A percentile compares a stretch with the other conserved stretches of the same genome.
Evolutionary conservation across 1,140 invertebrate species (phyloP).

Genomic region (Trichoplusia ni): DNA sequence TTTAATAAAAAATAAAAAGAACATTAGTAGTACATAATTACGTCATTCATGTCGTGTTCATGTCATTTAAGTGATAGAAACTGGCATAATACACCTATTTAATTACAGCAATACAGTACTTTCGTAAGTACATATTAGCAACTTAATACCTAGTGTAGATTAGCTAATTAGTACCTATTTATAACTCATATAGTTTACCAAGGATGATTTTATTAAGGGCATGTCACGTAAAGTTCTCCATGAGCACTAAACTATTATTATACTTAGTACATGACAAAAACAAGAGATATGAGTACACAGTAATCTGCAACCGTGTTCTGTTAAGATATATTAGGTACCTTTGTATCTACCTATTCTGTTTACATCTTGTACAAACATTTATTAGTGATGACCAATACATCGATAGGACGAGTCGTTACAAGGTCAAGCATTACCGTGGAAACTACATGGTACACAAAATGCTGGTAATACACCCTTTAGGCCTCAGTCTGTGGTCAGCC

Average conservation of each 20-base stretch:
- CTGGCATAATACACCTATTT: too few relatives aligned
- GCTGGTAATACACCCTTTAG: conserved; percentile 18
- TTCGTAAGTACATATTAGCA: too few relatives aligned
- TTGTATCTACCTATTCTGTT: not conserved
- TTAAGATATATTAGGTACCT: not conserved
- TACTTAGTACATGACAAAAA: too few relatives aligned
- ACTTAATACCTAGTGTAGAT: too few relatives aligned
- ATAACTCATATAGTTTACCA: not conserved
- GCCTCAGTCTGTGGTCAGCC: conserved; percentile 20
- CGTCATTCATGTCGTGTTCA: too few relatives aligned
- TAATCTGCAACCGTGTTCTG: not conserved
- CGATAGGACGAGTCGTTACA: conserved; percentile 63
- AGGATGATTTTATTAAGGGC: conserved; percentile 2
- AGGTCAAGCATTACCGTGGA: conserved; percentile 71
- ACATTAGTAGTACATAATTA: too few relatives aligned
- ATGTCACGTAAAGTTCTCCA: not conserved
- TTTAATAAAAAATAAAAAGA: too few relatives aligned
- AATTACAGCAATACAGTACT: too few relatives aligned
- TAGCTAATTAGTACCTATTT: not conserved
- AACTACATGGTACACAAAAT: conserved; percentile 61
- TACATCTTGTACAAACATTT: conserved; percentile 7
- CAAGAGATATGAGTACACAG: too few relatives aligned
- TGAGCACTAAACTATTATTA: not conserved
- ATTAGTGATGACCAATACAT: conserved; percentile 41
- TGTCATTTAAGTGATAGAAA: too few relatives aligned